Percentiles rank a stretch among this genome's conserved stretches.
phyloP scores from a whole-genome alignment of 2,113 vertebrate species.

The Ceratotherium simum region DNA sequence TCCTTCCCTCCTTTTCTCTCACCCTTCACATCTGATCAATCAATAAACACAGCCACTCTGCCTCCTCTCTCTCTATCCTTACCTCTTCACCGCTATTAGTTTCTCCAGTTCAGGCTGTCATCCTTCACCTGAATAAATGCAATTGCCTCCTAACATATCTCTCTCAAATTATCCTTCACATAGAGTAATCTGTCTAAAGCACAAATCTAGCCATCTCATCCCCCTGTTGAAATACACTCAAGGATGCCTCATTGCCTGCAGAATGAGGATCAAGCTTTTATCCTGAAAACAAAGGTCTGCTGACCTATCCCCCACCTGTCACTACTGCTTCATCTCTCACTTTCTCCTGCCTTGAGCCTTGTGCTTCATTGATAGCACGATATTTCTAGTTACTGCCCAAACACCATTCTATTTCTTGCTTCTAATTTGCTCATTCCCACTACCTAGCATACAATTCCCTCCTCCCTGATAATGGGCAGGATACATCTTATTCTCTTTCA shows the following conservation, averaged over 20 bases:
- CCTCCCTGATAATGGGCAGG: not conserved
- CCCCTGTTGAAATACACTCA: not conserved
- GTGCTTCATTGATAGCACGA: not conserved
- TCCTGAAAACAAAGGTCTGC: not conserved
- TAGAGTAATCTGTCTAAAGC: not conserved
- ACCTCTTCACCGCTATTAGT: not conserved
- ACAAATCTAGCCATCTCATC: not conserved
- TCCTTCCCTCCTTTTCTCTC: not conserved
- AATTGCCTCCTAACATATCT: not conserved
- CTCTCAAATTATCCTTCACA: not conserved
- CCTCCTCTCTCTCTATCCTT: not conserved
- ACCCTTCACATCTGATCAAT: not conserved
- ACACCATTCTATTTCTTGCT: not conserved
- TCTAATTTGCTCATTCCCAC: not conserved
- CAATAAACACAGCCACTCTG: not conserved
- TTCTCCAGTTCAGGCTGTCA: not conserved
- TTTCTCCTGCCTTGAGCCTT: not conserved
- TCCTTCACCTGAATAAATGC: constrained; percentile 8
- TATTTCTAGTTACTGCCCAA: not conserved
- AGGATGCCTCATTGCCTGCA: not conserved
- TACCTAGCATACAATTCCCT: not conserved
- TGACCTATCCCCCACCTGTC: not conserved
- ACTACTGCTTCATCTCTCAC: not conserved
- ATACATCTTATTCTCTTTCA: not conserved
- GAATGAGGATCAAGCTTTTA: not conserved